Evolutionary conservation across 2,113 vertebrate genomes (phyloP).

Genomic region (Stercorarius parasiticus): DNA sequence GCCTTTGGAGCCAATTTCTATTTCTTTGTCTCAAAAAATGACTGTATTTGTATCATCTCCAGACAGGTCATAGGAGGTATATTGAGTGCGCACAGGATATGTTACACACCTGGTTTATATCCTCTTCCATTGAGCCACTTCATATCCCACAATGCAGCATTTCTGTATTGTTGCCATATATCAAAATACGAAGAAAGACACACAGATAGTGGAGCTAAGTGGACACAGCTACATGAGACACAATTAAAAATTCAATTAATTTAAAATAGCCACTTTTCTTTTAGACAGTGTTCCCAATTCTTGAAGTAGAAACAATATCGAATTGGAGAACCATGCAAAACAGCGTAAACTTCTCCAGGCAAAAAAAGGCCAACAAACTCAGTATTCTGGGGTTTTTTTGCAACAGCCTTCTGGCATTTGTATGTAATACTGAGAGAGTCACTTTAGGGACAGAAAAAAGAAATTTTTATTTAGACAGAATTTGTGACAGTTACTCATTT

Average conservation of each 20-base stretch:
- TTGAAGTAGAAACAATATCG: neutral
- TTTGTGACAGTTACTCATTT: neutral
- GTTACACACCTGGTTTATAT: slow-evolving; percentile 51
- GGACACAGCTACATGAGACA: neutral
- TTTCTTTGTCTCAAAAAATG: slow-evolving; percentile 5
- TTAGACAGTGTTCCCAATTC: neutral
- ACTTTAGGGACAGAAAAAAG: neutral
- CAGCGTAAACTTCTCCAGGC: neutral
- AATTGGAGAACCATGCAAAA: neutral
- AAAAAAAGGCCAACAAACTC: neutral
- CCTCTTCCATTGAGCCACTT: slow-evolving; percentile 12
- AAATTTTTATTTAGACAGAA: neutral
- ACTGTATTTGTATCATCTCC: slow-evolving; percentile 18
- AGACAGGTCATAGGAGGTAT: slow-evolving; percentile 32
- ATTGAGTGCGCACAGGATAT: neutral
- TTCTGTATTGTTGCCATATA: neutral
- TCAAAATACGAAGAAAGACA: neutral
- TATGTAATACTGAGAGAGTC: neutral
- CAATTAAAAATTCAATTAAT: neutral
- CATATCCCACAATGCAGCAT: neutral
- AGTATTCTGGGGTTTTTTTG: neutral
- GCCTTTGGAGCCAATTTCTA: neutral
- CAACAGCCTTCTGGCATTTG: neutral
- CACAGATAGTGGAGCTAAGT: neutral
- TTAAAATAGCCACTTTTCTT: neutral